phyloP scores from a whole-genome alignment of 2,797 vertebrate genomes.

The Sebastes trivittatus region DNA sequence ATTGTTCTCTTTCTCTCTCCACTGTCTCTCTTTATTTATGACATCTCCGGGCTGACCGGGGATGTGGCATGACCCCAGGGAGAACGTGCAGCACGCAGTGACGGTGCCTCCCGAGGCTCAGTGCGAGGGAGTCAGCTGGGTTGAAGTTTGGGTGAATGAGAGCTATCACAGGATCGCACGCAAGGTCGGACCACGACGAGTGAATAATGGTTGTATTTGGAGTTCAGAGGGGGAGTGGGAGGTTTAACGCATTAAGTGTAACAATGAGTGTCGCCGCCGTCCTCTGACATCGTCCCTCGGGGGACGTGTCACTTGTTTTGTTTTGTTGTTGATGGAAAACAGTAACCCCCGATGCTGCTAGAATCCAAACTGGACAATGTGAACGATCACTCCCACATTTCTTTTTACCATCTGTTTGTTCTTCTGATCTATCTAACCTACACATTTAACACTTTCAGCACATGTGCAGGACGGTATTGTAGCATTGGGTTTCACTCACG shows the following conservation, averaged over 20 bases:
- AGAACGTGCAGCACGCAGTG: constrained; percentile 35
- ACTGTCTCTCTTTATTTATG: constrained; percentile 80
- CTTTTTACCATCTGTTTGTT: constrained; percentile 7
- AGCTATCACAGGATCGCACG: constrained; percentile 49
- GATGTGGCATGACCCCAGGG: constrained; percentile 69
- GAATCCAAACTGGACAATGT: not conserved
- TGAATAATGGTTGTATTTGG: constrained; percentile 55
- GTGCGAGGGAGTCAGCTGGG: constrained; percentile 73
- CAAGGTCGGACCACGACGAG: constrained; percentile 28
- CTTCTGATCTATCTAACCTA: not conserved
- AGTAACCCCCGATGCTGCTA: not conserved
- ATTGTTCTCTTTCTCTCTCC: constrained; percentile 72
- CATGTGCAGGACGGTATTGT: not conserved
- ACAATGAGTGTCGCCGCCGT: constrained; percentile 61
- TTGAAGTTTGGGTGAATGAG: constrained; percentile 67
- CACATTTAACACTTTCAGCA: not conserved
- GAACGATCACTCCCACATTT: not conserved
- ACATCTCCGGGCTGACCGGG: constrained; percentile 67
- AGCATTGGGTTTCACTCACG: not conserved
- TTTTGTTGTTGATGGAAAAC: constrained; percentile 54
- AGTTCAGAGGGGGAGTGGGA: constrained; percentile 15
- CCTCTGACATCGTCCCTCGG: constrained; percentile 58
- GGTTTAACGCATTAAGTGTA: constrained; percentile 50
- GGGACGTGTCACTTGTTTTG: constrained; percentile 65
- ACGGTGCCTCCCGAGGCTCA: constrained; percentile 59